Conservation (phyloP, 2,888 invertebrate genomes). For the Dryomyza anilis region DNA sequence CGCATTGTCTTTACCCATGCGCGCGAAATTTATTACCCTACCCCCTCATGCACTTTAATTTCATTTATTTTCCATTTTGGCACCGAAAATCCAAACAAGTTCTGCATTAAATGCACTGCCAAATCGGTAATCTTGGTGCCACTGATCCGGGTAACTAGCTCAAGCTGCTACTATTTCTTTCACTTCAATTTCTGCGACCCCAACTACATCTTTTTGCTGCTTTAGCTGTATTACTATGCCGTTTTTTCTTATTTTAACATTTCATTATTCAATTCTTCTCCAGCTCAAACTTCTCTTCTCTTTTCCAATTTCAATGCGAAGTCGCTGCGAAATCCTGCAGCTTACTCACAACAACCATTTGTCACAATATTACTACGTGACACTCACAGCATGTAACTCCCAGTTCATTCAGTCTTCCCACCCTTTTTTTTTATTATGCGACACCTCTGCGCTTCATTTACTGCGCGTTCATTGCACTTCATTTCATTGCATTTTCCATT, state of each 20-base stretch:
- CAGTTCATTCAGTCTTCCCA: not conserved
- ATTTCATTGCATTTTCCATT: not conserved
- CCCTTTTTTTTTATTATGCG: not conserved
- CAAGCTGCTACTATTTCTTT: too few species aligned
- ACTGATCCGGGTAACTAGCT: too few species aligned
- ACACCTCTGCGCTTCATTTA: not conserved
- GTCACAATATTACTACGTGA: slow-evolving; percentile 49
- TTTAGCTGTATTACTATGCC: too few species aligned
- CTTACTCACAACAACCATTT: slow-evolving; percentile 49
- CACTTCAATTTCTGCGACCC: too few species aligned
- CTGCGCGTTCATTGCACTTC: slow-evolving; percentile 4
- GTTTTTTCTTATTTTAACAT: too few species aligned
- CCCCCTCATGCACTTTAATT: slow-evolving; percentile 10
- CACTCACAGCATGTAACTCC: not conserved
- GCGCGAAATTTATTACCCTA: not conserved
- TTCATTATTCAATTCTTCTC: too few species aligned
- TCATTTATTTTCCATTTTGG: slow-evolving; percentile 17
- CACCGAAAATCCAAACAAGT: not conserved
- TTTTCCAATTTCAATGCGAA: too few species aligned
- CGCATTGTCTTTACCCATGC: too few species aligned
- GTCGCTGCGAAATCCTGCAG: slow-evolving; percentile 23
- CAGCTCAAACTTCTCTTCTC: too few species aligned
- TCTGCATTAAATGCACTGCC: too few species aligned
- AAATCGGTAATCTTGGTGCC: too few species aligned
- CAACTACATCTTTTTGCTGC: too few species aligned